These are phyloP conservation scores for Sebastes umbrosus DNA, from an alignment of 2,797 vertebrate species.

Conservation along the genomic window DNA sequence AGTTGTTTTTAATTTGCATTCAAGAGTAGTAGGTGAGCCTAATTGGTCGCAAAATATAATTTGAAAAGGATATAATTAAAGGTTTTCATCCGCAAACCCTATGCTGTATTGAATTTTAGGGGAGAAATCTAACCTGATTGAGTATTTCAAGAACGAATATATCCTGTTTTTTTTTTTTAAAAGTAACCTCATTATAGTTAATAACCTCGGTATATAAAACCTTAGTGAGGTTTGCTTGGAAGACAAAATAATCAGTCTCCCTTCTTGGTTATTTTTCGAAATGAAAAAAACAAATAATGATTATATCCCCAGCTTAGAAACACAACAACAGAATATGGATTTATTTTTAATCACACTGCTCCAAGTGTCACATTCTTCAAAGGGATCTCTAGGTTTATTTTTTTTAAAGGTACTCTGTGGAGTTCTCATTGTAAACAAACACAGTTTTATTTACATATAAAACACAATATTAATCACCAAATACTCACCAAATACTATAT, in stretches of 20 bases:
- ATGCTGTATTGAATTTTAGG: neutral
- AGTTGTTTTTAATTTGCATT: conserved; percentile 69
- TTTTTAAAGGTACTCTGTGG: conserved; percentile 23
- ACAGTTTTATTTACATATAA: conserved; percentile 24
- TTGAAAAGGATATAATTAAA: conserved; percentile 44
- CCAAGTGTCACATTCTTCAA: conserved; percentile 35
- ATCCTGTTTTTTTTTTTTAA: neutral
- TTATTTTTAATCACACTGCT: conserved; percentile 39
- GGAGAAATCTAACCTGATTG: neutral
- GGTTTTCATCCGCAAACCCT: conserved; percentile 16
- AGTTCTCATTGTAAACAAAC: conserved; percentile 41
- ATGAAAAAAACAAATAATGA: conserved; percentile 20
- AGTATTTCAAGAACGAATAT: neutral
- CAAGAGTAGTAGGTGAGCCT: conserved; percentile 39
- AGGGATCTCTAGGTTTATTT: conserved; percentile 21
- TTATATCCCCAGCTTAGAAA: conserved; percentile 4
- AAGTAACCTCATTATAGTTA: neutral
- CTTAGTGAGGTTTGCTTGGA: neutral
- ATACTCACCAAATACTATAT: conserved; percentile 7
- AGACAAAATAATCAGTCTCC: neutral
- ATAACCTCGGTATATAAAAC: neutral
- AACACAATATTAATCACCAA: conserved; percentile 2
- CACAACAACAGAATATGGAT: conserved; percentile 27
- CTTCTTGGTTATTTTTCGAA: neutral
- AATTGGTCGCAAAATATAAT: conserved; percentile 62